Conservation (phyloP, 2,113 vertebrate species). For the Atherinomorus stipes region DNA sequence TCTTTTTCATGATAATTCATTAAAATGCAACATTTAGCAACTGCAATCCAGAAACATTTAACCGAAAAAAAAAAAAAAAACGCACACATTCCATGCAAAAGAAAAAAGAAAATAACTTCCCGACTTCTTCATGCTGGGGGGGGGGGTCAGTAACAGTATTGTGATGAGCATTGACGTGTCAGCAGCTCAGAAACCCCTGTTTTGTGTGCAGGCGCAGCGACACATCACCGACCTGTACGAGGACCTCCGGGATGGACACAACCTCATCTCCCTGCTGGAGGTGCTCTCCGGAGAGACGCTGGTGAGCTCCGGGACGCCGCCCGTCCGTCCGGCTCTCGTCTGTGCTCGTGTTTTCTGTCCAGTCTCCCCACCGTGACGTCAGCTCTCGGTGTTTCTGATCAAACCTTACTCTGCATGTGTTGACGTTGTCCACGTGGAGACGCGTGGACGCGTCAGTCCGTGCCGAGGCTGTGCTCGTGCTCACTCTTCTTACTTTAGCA, state of each 20-base stretch:
- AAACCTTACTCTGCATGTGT: conserved; percentile 48
- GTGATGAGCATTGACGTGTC: too few relatives aligned
- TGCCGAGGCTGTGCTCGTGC: conserved; percentile 45
- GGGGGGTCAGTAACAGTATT: too few relatives aligned
- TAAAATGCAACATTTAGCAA: too few relatives aligned
- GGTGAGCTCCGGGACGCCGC: conserved; percentile 86
- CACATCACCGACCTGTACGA: conserved; percentile 96
- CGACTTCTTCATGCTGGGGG: too few relatives aligned
- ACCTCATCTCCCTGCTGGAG: conserved; percentile 96
- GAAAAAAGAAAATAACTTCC: too few relatives aligned
- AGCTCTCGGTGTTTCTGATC: conserved; percentile 19
- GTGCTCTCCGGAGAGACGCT: conserved; percentile 95
- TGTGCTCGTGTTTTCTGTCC: conserved; percentile 6
- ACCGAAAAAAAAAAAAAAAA: too few relatives aligned
- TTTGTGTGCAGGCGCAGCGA: conserved; percentile 85
- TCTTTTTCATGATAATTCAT: too few relatives aligned
- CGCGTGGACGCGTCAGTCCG: conserved; percentile 41
- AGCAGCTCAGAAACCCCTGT: not conserved
- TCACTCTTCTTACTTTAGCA: conserved; percentile 37
- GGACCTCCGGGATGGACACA: conserved; percentile 96
- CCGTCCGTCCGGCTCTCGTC: too few relatives aligned
- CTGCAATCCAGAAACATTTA: too few relatives aligned
- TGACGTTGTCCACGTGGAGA: too few relatives aligned
- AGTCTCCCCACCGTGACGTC: conserved; percentile 8
- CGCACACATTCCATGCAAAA: too few relatives aligned